Conservation (phyloP, 2,113 vertebrate genomes). For the Pterophyllum scalare region DNA sequence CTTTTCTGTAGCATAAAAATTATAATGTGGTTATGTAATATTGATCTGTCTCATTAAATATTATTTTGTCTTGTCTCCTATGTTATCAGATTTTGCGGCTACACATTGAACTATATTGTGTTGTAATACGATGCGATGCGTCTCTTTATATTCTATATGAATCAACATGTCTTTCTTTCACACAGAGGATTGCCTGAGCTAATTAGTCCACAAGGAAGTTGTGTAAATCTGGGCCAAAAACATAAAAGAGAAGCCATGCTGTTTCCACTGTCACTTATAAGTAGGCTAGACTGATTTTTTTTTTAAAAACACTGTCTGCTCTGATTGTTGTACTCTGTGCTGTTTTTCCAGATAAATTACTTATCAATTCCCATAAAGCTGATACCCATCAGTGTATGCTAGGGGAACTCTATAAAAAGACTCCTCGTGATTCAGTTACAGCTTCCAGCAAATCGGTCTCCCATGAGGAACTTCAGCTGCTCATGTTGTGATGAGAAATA, state of each 20-base stretch:
- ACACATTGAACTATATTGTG: neutral
- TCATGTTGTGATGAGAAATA: slow-evolving; percentile 55
- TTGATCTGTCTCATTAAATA: neutral
- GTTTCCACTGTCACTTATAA: slow-evolving; percentile 12
- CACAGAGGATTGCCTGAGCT: neutral
- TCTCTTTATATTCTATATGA: neutral
- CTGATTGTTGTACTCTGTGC: neutral
- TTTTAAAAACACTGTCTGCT: slow-evolving; percentile 1
- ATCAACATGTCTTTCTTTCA: neutral
- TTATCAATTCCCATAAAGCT: slow-evolving; percentile 17
- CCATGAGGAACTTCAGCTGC: slow-evolving; percentile 36
- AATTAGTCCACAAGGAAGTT: slow-evolving; percentile 14
- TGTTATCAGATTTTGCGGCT: neutral
- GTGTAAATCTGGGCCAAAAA: slow-evolving; percentile 4
- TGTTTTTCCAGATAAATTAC: slow-evolving; percentile 9
- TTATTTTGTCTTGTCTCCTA: neutral
- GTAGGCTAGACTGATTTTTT: slow-evolving; percentile 16
- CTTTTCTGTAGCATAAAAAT: neutral
- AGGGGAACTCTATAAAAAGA: slow-evolving; percentile 47
- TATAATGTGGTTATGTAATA: neutral
- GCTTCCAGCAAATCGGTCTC: slow-evolving; percentile 59
- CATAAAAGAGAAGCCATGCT: slow-evolving; percentile 30
- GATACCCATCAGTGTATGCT: neutral
- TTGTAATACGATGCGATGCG: neutral
- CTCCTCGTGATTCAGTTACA: slow-evolving; percentile 28